phyloP scores from a whole-genome alignment of 1,140 invertebrate species.

The Drosophila micromelanica region DNA sequence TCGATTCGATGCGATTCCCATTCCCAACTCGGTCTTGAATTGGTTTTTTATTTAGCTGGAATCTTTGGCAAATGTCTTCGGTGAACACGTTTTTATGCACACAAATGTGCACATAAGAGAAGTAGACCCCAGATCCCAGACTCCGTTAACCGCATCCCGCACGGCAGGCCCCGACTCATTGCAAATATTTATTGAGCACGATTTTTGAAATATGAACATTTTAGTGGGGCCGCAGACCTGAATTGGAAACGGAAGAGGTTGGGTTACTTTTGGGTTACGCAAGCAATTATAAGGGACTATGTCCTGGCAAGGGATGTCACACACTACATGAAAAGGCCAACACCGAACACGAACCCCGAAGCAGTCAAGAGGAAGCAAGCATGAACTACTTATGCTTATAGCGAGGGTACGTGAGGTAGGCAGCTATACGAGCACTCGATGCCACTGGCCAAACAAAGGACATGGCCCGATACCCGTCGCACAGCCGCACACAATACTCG shows the following conservation, averaged over 20 bases:
- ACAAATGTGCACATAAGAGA: conserved; percentile 39
- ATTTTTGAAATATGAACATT: conserved; percentile 78
- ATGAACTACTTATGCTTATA: conserved; percentile 64
- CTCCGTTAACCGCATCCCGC: not conserved
- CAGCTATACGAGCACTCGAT: conserved; percentile 47
- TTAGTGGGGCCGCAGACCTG: conserved; percentile 36
- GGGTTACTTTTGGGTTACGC: conserved; percentile 67
- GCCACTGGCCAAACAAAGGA: conserved; percentile 66
- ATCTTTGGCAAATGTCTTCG: conserved; percentile 62
- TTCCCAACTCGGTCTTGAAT: conserved; percentile 52
- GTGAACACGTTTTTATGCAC: conserved; percentile 66
- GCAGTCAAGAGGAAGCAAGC: conserved; percentile 73
- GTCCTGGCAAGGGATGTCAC: conserved; percentile 57
- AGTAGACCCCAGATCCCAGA: no score
- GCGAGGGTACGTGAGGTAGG: conserved; percentile 23
- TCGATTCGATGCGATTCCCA: conserved; percentile 19
- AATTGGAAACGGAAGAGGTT: conserved; percentile 32
- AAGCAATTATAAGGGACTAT: conserved; percentile 77
- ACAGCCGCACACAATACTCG: conserved; percentile 11
- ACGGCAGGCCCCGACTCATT: conserved; percentile 36
- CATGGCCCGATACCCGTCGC: conserved; percentile 35
- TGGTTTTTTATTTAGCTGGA: conserved; percentile 29
- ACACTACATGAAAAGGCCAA: conserved; percentile 65
- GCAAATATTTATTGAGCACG: conserved; percentile 81
- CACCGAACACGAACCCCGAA: conserved; percentile 33